Percentiles rank a stretch among this genome's conserved stretches.
Evolutionary conservation across 2,113 vertebrate species (phyloP).

Genomic region (Caracal caracal): DNA sequence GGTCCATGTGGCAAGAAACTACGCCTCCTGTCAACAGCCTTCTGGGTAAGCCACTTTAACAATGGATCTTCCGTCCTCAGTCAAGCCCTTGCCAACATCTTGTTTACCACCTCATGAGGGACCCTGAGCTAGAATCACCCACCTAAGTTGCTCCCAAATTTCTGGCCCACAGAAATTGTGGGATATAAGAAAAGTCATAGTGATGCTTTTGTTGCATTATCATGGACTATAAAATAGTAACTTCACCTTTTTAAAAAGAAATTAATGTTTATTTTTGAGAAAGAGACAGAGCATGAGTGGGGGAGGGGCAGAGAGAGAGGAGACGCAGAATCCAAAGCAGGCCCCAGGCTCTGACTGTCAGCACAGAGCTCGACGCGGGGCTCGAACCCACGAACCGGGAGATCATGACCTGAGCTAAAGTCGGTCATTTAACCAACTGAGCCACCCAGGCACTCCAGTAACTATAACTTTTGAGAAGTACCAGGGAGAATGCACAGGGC

Average conservation of each 20-base stretch:
- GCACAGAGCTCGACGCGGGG: too few species aligned
- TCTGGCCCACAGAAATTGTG: background rate
- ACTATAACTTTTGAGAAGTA: background rate
- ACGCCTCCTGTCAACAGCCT: background rate
- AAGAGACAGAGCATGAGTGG: too few species aligned
- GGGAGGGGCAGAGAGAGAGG: too few species aligned
- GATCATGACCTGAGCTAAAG: too few species aligned
- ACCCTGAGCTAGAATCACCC: background rate
- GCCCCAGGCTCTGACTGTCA: too few species aligned
- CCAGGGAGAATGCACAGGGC: rapidly evolving
- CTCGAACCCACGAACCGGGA: too few species aligned
- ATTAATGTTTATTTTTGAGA: too few species aligned
- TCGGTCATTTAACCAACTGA: too few species aligned
- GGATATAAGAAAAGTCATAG: background rate
- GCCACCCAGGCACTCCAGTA: too few species aligned
- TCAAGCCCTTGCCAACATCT: background rate
- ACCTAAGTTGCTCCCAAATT: background rate
- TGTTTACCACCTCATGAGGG: background rate
- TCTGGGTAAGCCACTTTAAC: background rate
- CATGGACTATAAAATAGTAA: background rate
- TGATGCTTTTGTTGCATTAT: background rate
- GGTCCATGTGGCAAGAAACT: background rate
- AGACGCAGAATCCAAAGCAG: too few species aligned
- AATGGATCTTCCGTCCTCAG: too few species aligned
- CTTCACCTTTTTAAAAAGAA: background rate